A percentile compares a stretch with the other conserved stretches of the same genome.
Evolutionary conservation across 2,797 vertebrate genomes (phyloP).

Genomic region (Amazona finschi): DNA sequence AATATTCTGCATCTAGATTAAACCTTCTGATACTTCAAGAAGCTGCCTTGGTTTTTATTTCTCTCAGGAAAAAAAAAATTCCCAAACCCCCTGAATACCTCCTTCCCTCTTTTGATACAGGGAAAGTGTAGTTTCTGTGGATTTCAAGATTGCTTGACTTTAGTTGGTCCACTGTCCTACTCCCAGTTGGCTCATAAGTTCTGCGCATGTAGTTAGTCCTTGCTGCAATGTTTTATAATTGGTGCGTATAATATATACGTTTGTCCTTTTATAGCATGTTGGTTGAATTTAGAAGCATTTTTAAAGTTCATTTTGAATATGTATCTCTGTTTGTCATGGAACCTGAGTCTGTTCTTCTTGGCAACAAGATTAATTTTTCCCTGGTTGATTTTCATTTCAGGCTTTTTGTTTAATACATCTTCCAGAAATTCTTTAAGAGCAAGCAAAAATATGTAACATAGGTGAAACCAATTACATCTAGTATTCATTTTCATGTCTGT

Average conservation of each 20-base stretch:
- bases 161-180: background rate
- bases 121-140: constrained; percentile 34
- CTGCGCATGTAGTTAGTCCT: constrained; percentile 42
- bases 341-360: background rate
- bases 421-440: constrained; percentile 15
- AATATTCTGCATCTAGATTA: background rate
- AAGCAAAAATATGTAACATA: background rate
- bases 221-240: constrained; percentile 49
- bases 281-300: constrained; percentile 44
- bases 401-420: background rate
- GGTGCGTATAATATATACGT: background rate
- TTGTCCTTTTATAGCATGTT: constrained; percentile 52
- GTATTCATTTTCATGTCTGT: background rate
- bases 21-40: background rate
- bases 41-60: background rate
- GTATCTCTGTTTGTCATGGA: background rate
- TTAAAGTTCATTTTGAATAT: constrained; percentile 60
- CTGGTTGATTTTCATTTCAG: constrained; percentile 32
- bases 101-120: background rate
- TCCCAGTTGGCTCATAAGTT: constrained; percentile 24
- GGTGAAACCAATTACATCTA: background rate
- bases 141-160: constrained; percentile 45
- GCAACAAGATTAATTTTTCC: constrained; percentile 19
- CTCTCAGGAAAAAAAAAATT: background rate
- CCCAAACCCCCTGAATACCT: background rate